phyloP scores from a whole-genome alignment of 2,888 invertebrate species.

The Augiades crinisus region DNA sequence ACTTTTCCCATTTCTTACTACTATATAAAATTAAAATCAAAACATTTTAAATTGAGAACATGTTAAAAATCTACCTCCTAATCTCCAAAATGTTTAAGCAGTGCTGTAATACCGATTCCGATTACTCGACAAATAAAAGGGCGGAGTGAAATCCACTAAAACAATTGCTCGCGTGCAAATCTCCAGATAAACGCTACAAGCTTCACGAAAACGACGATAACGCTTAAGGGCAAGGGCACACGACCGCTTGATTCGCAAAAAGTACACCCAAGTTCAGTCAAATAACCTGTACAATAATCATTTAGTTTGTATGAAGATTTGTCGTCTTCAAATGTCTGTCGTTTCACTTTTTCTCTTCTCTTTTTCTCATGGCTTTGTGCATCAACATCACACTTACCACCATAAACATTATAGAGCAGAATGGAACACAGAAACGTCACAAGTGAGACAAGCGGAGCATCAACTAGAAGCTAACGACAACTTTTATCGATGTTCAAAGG shows the following conservation, averaged over 20 bases:
- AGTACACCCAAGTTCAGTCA: not conserved
- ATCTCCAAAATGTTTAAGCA: not conserved
- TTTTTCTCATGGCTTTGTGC: too few relatives aligned
- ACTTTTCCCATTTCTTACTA: too few relatives aligned
- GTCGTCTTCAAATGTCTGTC: not conserved
- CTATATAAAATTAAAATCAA: too few relatives aligned
- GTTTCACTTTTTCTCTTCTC: too few relatives aligned
- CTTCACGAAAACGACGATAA: constrained; percentile 23
- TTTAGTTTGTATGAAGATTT: not conserved
- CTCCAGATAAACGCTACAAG: constrained; percentile 21
- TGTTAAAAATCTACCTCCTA: not conserved
- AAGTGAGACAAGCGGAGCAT: too few relatives aligned
- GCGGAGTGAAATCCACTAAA: constrained; percentile 1
- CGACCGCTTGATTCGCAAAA: not conserved
- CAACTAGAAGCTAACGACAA: too few relatives aligned
- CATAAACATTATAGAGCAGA: too few relatives aligned
- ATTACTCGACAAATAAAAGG: constrained; percentile 3
- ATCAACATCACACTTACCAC: too few relatives aligned
- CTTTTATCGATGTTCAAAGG: too few relatives aligned
- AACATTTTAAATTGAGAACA: too few relatives aligned
- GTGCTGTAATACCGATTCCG: not conserved
- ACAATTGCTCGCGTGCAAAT: constrained; percentile 27
- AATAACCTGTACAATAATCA: not conserved
- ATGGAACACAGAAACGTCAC: too few relatives aligned
- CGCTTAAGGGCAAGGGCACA: constrained; percentile 6